phyloP scores from a whole-genome alignment of 2,113 vertebrate genomes.

The Seriola dumerili region DNA sequence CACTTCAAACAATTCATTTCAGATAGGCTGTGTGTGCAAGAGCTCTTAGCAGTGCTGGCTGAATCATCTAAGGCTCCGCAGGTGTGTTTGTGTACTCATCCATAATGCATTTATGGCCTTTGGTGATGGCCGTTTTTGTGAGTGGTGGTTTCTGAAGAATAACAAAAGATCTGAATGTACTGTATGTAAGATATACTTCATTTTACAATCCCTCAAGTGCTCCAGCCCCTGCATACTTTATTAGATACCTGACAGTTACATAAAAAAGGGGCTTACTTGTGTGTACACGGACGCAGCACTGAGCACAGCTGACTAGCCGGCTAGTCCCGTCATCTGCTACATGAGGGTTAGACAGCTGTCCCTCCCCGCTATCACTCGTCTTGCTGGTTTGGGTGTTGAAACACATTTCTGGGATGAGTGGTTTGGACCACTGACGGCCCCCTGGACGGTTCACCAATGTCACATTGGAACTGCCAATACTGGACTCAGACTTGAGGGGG shows the following conservation, averaged over 20 bases:
- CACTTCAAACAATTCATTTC: neutral
- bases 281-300: slow-evolving; percentile 94
- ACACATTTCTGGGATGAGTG: slow-evolving; percentile 98
- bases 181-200: neutral
- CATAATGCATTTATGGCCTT: neutral
- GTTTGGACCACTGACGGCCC: slow-evolving; percentile 88
- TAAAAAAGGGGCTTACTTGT: slow-evolving; percentile 87
- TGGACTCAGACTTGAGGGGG: slow-evolving; percentile 86
- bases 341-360: slow-evolving; percentile 91
- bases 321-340: slow-evolving; percentile 94
- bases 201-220: neutral
- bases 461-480: slow-evolving; percentile 72
- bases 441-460: slow-evolving; percentile 61
- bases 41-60: neutral
- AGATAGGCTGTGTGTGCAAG: neutral
- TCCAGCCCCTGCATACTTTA: neutral
- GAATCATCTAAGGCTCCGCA: neutral
- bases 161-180: neutral
- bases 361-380: slow-evolving; percentile 78
- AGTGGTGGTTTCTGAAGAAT: neutral
- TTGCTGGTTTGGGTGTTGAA: slow-evolving; percentile 91
- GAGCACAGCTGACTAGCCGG: slow-evolving; percentile 91
- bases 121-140: neutral
- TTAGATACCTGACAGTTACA: neutral
- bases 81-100: neutral